Percentiles rank a stretch among this genome's conserved stretches.
Conservation (phyloP, 2,888 invertebrate genomes). For the Machimus rusticus region DNA sequence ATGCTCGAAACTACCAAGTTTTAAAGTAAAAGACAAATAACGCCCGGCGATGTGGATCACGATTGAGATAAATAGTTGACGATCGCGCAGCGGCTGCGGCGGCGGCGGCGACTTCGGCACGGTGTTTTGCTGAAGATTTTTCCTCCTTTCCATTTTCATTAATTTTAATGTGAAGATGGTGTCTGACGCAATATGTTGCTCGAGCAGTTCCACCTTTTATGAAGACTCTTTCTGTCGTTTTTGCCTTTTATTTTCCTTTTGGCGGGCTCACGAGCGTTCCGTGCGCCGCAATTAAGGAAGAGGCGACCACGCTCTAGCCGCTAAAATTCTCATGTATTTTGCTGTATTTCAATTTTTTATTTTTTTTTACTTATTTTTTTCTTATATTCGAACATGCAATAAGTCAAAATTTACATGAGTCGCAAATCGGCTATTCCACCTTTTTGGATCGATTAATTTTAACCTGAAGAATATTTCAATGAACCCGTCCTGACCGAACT, state of each 20-base stretch:
- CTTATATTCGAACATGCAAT: background rate
- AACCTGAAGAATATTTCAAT: background rate
- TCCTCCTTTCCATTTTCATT: slow-evolving; percentile 42
- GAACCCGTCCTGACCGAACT: slow-evolving; percentile 11
- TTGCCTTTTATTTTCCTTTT: background rate
- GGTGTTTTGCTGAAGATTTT: slow-evolving; percentile 17
- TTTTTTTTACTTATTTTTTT: background rate
- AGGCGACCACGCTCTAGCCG: background rate
- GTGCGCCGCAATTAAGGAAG: slow-evolving; percentile 22
- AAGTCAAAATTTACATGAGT: background rate
- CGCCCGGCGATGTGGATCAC: slow-evolving; percentile 26
- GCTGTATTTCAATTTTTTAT: background rate
- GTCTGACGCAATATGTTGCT: slow-evolving; percentile 33
- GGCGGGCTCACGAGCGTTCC: background rate
- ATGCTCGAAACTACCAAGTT: slow-evolving; percentile 23
- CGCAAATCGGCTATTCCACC: background rate
- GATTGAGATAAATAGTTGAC: slow-evolving; percentile 36
- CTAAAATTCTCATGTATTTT: background rate
- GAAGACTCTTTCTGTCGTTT: slow-evolving; percentile 15
- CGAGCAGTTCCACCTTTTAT: slow-evolving; percentile 31
- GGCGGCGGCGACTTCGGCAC: background rate
- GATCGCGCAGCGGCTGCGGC: background rate
- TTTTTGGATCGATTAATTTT: background rate
- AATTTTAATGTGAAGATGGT: slow-evolving; percentile 38
- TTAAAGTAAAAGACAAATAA: slow-evolving; percentile 34